Base-by-base conservation (phyloP, 2,888 invertebrate species). In the Sceliomorpha sp. region DNA sequence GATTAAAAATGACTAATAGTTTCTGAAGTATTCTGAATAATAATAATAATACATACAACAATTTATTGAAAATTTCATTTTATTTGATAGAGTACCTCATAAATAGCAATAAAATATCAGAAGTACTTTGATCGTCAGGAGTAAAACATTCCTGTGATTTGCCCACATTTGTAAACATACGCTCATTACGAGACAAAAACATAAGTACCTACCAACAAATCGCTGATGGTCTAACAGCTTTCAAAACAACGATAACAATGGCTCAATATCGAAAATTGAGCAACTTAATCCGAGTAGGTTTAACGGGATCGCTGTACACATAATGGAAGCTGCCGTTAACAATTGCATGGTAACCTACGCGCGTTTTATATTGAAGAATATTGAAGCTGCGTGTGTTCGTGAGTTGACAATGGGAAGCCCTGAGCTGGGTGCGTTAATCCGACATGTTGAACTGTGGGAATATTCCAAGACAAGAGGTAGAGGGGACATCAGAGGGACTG, bases 361-460 rank as follows among this genome's bases (percentile, higher is more conserved):
- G 34, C 64, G 60, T 80, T 80, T 81, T 80, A 76, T 77, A 82
- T 83, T 73, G 81, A 77, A 75, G 80, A 79, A 81, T 81, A 83
- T 83, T 75, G 77, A 75, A 75, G 76, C 76, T 69, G 70, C 42
- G 62, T 69, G 64, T 68, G 37, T 62, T 63, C 47, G 58, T 55
- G 59, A 62, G 73, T 73, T 74, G 78, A 83, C 82, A 83, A 83
- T 82, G 76, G 81, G 80, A 82, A 81, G 75, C 77, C 77, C 73
- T 39, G 67, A 50, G 70, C 62, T 77, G 76, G 77, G 76, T 80
- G 77, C 80, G 78, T 78, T 79, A 79, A 81, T 79, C 80, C 80
- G 55, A 63, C 45, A 59, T 68, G 73, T 55, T 56, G 71, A 69
- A 76, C 78, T 81, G 81, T 82, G 78, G 80, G 82, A 81, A 81